Evolutionary conservation across 1,140 invertebrate species (phyloP).

Genomic region (Magallana ariakensis): DNA sequence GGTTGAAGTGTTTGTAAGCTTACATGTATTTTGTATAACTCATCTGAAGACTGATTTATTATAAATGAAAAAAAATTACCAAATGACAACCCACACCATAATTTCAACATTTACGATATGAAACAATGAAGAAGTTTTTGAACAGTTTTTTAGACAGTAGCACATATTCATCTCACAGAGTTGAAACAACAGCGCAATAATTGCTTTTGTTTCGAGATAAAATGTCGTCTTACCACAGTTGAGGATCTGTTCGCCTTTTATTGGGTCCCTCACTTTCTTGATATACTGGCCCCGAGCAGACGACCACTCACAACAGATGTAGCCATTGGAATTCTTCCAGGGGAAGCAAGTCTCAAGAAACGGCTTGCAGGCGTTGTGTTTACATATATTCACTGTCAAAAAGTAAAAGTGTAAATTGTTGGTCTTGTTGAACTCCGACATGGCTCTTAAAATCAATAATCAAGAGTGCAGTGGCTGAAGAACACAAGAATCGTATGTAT

Average conservation of each 20-base stretch:
- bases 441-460: too few species aligned
- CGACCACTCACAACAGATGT: constrained; percentile 11
- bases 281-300: constrained; percentile 1
- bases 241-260: not conserved
- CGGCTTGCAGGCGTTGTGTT: not conserved
- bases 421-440: too few species aligned
- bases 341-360: constrained; percentile 5
- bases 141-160: not conserved
- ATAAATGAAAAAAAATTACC: not conserved
- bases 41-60: too few species aligned
- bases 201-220: too few species aligned
- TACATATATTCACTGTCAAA: not conserved
- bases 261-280: not conserved
- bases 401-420: not conserved
- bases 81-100: too few species aligned
- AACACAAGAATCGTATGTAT: too few species aligned
- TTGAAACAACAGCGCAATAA: too few species aligned
- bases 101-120: too few species aligned
- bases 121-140: not conserved
- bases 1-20: too few species aligned
- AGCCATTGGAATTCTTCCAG: not conserved
- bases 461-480: too few species aligned
- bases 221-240: constrained; percentile 2
- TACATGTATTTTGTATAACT: too few species aligned
- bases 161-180: not conserved